A percentile compares a stretch with the other conserved stretches of the same genome.
phyloP scores from a whole-genome alignment of 2,888 invertebrate species.

The Oxycera nigricornis region DNA sequence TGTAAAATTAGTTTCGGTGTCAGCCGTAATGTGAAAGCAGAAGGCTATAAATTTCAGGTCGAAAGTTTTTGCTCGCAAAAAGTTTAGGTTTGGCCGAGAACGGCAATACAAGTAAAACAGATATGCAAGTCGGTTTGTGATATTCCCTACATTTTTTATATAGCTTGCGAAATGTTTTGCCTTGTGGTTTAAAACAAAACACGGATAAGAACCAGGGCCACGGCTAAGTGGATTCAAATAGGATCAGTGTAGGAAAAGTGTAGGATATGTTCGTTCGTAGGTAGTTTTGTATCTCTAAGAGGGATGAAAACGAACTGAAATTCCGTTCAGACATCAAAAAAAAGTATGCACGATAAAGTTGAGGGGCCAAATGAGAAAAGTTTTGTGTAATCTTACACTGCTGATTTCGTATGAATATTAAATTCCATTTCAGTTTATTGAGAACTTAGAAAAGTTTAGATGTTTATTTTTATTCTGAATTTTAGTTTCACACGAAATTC shows the following conservation, averaged over 20 bases:
- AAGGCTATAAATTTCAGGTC: constrained; percentile 43
- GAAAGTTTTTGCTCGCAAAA: constrained; percentile 40
- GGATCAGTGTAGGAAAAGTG: background rate
- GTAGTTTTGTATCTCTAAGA: constrained; percentile 21
- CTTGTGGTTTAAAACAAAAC: constrained; percentile 17
- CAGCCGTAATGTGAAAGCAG: constrained; percentile 40
- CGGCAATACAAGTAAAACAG: background rate
- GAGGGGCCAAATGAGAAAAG: constrained; percentile 38
- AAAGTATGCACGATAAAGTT: constrained; percentile 36
- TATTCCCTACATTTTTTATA: constrained; percentile 2
- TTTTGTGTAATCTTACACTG: constrained; percentile 33
- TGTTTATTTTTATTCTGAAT: background rate
- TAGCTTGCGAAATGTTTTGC: background rate
- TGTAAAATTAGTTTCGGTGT: constrained; percentile 41
- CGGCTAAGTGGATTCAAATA: constrained; percentile 27
- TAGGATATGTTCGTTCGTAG: background rate
- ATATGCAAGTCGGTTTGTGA: constrained; percentile 26
- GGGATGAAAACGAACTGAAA: background rate
- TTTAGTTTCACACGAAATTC: background rate
- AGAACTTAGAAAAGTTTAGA: constrained; percentile 1
- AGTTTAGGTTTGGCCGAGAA: constrained; percentile 34
- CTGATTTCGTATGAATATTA: constrained; percentile 39
- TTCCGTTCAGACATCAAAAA: constrained; percentile 17
- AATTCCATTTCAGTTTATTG: constrained; percentile 26
- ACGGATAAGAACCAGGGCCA: constrained; percentile 19